Evolutionary conservation across 2,113 vertebrate genomes (phyloP).

Genomic region (Bubalus kerabau): DNA sequence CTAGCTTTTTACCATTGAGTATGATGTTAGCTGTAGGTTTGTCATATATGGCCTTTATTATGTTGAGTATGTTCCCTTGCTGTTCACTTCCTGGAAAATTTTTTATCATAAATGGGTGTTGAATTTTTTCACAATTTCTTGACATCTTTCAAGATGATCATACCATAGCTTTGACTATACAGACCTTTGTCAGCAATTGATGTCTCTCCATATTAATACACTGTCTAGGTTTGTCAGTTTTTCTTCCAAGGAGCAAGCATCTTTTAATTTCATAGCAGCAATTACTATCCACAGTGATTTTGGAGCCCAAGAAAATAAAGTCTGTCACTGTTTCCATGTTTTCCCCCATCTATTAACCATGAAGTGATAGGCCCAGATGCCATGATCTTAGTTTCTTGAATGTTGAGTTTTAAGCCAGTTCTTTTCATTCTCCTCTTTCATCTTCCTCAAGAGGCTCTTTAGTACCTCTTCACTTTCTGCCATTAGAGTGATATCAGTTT

Average conservation of each 20-base stretch:
- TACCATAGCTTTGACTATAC: not conserved
- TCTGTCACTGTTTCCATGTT: not conserved
- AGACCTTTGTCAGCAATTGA: not conserved
- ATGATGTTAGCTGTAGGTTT: not conserved
- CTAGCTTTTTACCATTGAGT: not conserved
- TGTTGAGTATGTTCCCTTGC: not conserved
- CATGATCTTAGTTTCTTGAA: not conserved
- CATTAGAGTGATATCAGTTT: not conserved
- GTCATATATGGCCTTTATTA: not conserved
- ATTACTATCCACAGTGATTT: not conserved
- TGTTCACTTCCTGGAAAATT: not conserved
- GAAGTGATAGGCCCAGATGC: not conserved
- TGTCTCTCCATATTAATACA: too few relatives aligned
- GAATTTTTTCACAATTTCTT: not conserved
- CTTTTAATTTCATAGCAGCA: not conserved
- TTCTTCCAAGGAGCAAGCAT: not conserved
- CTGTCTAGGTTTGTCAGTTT: not conserved
- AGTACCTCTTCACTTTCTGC: not conserved
- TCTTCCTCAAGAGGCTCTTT: not conserved
- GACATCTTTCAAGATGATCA: not conserved
- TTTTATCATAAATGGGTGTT: not conserved
- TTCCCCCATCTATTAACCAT: not conserved
- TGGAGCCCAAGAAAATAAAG: not conserved
- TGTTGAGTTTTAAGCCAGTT: not conserved
- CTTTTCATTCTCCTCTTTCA: not conserved